Evolutionary conservation across 2,113 vertebrate genomes (phyloP).

Genomic region (Tetraodon nigroviridis): DNA sequence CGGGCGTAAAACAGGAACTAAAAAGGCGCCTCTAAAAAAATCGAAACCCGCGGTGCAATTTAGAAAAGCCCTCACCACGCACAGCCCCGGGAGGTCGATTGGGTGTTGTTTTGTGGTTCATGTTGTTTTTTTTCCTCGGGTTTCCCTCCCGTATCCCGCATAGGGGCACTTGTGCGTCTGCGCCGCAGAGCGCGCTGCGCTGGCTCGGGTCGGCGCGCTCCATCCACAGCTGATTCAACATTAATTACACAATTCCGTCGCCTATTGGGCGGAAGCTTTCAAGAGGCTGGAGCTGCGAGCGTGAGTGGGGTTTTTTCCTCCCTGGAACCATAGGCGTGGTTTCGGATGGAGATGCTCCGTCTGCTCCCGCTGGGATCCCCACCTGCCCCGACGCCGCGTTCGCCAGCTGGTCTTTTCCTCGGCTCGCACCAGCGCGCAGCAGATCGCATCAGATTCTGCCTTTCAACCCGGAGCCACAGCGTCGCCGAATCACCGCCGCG

Average conservation of each 20-base stretch:
- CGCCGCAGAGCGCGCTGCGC: slow-evolving; percentile 40
- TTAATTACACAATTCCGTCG: slow-evolving; percentile 16
- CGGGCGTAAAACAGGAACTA: slow-evolving; percentile 29
- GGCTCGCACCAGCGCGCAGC: neutral
- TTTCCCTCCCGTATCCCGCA: slow-evolving; percentile 40
- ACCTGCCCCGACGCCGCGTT: slow-evolving; percentile 58
- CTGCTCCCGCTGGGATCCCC: slow-evolving; percentile 67
- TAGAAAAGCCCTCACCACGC: too few species aligned
- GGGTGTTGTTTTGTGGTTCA: neutral
- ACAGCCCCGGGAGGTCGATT: too few species aligned
- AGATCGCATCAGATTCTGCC: slow-evolving; percentile 12
- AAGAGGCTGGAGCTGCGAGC: slow-evolving; percentile 1
- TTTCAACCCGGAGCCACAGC: slow-evolving; percentile 1
- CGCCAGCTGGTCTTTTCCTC: slow-evolving; percentile 38
- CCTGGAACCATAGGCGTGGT: slow-evolving; percentile 63
- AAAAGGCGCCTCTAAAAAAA: neutral
- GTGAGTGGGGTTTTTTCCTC: slow-evolving; percentile 12
- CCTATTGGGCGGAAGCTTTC: slow-evolving; percentile 33
- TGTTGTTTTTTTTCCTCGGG: neutral
- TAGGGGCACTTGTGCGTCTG: slow-evolving; percentile 44
- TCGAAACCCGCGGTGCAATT: too few species aligned
- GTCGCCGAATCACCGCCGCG: slow-evolving; percentile 13
- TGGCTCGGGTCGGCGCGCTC: slow-evolving; percentile 39
- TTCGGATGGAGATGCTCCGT: slow-evolving; percentile 65
- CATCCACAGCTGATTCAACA: slow-evolving; percentile 51